Percentiles rank a stretch among this genome's conserved stretches.
Conservation (phyloP, 2,113 vertebrate species). For the Holacanthus passer region DNA sequence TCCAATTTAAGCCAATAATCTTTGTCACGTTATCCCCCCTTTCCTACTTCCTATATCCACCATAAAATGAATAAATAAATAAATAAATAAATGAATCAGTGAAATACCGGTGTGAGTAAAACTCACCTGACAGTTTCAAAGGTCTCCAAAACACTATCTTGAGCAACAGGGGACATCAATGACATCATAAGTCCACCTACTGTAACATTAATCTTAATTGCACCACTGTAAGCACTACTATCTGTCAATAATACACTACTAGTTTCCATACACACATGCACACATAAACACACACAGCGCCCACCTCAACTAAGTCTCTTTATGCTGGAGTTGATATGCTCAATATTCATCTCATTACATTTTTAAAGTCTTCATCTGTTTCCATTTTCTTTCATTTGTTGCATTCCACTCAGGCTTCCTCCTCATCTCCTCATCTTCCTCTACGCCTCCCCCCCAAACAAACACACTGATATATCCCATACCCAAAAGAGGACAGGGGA, state of each 20-base stretch:
- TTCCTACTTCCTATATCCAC: neutral
- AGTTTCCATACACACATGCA: conserved; percentile 50
- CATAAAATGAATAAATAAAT: neutral
- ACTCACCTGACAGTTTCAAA: conserved; percentile 37
- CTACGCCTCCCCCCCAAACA: conserved; percentile 57
- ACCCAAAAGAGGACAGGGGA: conserved; percentile 78
- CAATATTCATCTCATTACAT: conserved; percentile 81
- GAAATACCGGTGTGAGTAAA: conserved; percentile 36
- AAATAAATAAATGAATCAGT: conserved; percentile 3
- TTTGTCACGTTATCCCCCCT: neutral
- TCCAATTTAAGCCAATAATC: neutral
- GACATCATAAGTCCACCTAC: conserved; percentile 53
- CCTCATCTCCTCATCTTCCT: conserved; percentile 60
- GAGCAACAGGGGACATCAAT: conserved; percentile 21
- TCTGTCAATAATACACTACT: conserved; percentile 72
- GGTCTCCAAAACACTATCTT: conserved; percentile 30
- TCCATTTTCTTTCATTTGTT: conserved; percentile 83
- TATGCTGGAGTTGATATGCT: conserved; percentile 66
- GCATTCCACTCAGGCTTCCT: conserved; percentile 64
- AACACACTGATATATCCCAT: conserved; percentile 72
- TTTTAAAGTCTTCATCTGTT: conserved; percentile 81
- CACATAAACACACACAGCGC: neutral
- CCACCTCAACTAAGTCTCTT: conserved; percentile 55
- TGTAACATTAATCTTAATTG: conserved; percentile 70
- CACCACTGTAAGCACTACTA: conserved; percentile 60